Evolutionary conservation across 2,888 invertebrate genomes (phyloP), one percentile per base, ranked within the genome.

Genomic region (Kuschelorhynchus macadamiae): DNA sequence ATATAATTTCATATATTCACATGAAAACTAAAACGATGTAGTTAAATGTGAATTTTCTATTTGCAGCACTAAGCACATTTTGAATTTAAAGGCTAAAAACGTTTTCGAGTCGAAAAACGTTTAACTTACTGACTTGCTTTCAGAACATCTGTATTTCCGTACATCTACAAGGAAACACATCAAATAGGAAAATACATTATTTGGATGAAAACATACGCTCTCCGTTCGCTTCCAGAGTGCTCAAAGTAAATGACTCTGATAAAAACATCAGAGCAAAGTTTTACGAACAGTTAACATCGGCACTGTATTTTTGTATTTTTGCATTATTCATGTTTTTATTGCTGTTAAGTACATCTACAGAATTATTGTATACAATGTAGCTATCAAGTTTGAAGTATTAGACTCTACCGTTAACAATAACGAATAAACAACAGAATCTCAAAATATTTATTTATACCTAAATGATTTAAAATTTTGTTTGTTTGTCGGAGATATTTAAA

Each of bases 131-230:
- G 17, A 33, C 33, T 50, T 50, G 17, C 50, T 50, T 50, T 50
- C 50, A 50, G 7, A 32, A 32, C 50, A 32, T 33, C 33, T 52
- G 52, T 52, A 52, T 52, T 52, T 52, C 52, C 16, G 18, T 36
- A 18, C 52, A 52, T 52, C 20, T 36, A 52, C 36, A 20, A 12
- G 18, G 36, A 52, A 52, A 52, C 52, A 20, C 21, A 47, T 25
- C 11, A 21, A 20, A 20, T n/a, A n/a, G 47, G 47, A 47, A 59
- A 59, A 59, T 59, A 21, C 49, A 59, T 47, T 46, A 59, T 59
- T 59, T 39, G 39, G 36, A 59, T 47, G 49, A 41, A 59, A 59
- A 59, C 49, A 33, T 49, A 47, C 49, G 36, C 30, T 59, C 46
- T 39, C 50, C 32, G 25, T 7, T 1, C 33, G 50, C 33, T 50